Percentiles rank a stretch among this genome's conserved stretches.
Conservation (phyloP, 2,797 vertebrate species). For the Scomberomorus guttatus region DNA sequence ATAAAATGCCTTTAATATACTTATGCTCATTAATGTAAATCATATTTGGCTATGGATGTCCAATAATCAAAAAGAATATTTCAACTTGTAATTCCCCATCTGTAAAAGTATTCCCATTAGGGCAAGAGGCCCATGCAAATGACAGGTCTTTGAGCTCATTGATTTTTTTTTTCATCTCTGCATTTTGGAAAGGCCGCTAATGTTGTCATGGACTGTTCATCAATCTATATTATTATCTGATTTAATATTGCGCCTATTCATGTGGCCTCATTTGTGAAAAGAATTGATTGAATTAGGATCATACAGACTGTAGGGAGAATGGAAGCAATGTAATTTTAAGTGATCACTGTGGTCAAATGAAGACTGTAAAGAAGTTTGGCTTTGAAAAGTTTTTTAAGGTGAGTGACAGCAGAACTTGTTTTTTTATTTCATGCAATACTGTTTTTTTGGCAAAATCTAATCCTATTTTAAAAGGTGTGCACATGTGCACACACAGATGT, state of each 20-base stretch:
- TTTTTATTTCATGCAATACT: background rate
- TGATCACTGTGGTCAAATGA: conserved; percentile 62
- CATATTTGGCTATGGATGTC: conserved; percentile 92
- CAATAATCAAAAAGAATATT: conserved; percentile 91
- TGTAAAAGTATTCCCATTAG: conserved; percentile 87
- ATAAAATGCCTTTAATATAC: conserved; percentile 91
- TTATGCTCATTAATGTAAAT: conserved; percentile 92
- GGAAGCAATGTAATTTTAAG: conserved; percentile 72
- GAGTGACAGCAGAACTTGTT: conserved; percentile 32
- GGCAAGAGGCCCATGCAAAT: conserved; percentile 83
- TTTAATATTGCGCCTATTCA: conserved; percentile 87
- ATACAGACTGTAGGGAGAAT: conserved; percentile 65
- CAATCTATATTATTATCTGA: conserved; percentile 88
- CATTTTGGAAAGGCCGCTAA: conserved; percentile 86
- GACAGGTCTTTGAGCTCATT: conserved; percentile 85
- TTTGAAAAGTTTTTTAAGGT: conserved; percentile 48
- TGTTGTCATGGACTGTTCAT: conserved; percentile 88
- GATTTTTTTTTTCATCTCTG: conserved; percentile 79
- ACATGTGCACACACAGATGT: background rate
- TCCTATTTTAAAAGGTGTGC: background rate
- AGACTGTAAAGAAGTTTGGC: conserved; percentile 54
- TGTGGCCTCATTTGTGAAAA: conserved; percentile 82
- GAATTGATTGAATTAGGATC: conserved; percentile 84
- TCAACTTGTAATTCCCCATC: conserved; percentile 85
- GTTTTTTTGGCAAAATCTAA: no score